Evolutionary conservation across 2,888 invertebrate species (phyloP).

Genomic region (Hoplodrina blanda): DNA sequence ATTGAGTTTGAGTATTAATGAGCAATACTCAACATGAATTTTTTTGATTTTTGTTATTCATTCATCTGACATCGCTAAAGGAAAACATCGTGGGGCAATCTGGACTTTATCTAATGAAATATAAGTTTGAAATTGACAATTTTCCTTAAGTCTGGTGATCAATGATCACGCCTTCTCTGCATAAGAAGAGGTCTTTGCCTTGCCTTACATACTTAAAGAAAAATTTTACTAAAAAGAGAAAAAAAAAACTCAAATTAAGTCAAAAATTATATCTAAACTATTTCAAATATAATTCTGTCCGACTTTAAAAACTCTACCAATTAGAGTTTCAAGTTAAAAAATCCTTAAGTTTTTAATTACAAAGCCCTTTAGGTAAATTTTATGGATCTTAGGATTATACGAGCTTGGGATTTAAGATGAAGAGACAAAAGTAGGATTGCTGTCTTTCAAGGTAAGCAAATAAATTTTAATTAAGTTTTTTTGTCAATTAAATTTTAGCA

Average conservation of each 20-base stretch:
- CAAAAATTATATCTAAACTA: slow-evolving; percentile 3
- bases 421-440: slow-evolving; percentile 26
- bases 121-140: neutral
- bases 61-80: neutral
- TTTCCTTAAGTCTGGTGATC: no score
- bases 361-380: slow-evolving; percentile 39
- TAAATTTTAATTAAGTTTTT: slow-evolving; percentile 44
- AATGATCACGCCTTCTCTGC: no score
- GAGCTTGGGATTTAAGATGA: slow-evolving; percentile 39
- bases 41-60: neutral
- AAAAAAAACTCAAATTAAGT: neutral
- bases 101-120: no score
- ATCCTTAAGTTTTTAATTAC: slow-evolving; percentile 47
- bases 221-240: no score
- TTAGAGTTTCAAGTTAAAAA: slow-evolving; percentile 27
- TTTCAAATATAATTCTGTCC: slow-evolving; percentile 15
- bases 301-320: slow-evolving; percentile 31
- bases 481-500: neutral
- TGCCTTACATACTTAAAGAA: no score
- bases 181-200: no score
- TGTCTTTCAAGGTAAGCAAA: slow-evolving; percentile 27
- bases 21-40: neutral
- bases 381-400: slow-evolving; percentile 40
- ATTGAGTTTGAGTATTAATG: neutral
- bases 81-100: neutral